Evolutionary conservation across 1,140 invertebrate species (phyloP), one percentile per base, ranked within the genome.

Genomic region (Microplitis demolitor): DNA sequence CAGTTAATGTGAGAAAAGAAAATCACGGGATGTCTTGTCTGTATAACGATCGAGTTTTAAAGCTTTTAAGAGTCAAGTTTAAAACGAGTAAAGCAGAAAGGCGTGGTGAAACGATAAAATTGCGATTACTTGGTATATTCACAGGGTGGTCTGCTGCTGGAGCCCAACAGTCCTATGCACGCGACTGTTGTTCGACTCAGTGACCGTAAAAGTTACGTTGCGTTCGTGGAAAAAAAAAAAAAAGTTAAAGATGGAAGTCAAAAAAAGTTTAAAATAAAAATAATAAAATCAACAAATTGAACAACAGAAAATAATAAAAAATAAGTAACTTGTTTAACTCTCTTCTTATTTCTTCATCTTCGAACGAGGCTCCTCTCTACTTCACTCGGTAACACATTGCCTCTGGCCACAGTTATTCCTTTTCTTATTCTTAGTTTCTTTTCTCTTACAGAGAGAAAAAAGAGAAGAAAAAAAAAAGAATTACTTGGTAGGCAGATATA

Each of bases 401-500:
- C 51, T 53, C 50, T 71, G 53, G 61, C 61, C 53, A 73, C 53
- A 69, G 45, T 71, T 66, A 66, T 45, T 24, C 63, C 34, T 9
- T 16, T 45, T 67, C 24, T 67, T 45, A 11, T 33, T 34, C 53
- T 45, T 66, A 14, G 64, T 6, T 64, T 31, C 64, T 39, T 39
- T 53, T 66, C 72, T 24, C 24, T 31, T 4, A 58, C 37, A 24
- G n/a, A 45, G 60, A 74, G 60, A 72, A 60, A 60, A 60, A 9
- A 6, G 39, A 60, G 39, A 14, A 51, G 8, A 45, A 45, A 45
- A 33, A 45, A 35, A 34, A 54, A 80, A 78, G 76, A 77, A 80
- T 82, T 81, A 80, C 82, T 84, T 80, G 82, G 81, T 80, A 82
- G 83, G 81, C 73, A 82, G 84, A 83, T 83, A 85, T 83, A 85